A percentile compares a stretch with the other conserved stretches of the same genome.
Conservation (phyloP, 2,888 invertebrate genomes). For the Galerucella pusilla region DNA sequence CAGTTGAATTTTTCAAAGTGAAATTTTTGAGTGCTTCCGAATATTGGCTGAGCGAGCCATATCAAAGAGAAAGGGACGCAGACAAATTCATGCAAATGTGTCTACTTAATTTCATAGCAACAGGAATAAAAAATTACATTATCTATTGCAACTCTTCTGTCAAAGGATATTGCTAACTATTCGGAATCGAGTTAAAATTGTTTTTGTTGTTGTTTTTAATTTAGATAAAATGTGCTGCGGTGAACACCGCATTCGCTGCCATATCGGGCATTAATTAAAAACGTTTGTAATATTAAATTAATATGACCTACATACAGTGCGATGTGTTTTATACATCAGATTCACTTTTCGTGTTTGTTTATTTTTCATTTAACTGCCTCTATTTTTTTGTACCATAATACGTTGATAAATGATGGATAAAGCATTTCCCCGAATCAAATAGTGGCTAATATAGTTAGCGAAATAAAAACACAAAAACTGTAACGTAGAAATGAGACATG, state of each 20-base stretch:
- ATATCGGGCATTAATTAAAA: no score
- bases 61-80: background rate
- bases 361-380: no score
- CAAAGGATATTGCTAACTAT: background rate
- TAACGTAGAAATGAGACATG: no score
- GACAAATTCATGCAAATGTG: constrained; percentile 4
- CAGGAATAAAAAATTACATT: background rate
- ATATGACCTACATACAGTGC: background rate
- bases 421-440: no score
- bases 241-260: background rate
- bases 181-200: background rate
- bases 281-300: background rate
- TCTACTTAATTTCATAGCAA: background rate
- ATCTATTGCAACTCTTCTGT: background rate
- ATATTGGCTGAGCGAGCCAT: background rate
- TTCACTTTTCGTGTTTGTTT: no score
- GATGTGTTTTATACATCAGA: no score
- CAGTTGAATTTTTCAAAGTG: no score
- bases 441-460: no score
- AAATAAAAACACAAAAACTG: no score
- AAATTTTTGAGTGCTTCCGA: background rate
- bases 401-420: no score
- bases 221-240: background rate
- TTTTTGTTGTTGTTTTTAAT: background rate
- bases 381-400: no score